Evolutionary conservation across 2,888 invertebrate species (phyloP).

Genomic region (Melinopterus prodromus): DNA sequence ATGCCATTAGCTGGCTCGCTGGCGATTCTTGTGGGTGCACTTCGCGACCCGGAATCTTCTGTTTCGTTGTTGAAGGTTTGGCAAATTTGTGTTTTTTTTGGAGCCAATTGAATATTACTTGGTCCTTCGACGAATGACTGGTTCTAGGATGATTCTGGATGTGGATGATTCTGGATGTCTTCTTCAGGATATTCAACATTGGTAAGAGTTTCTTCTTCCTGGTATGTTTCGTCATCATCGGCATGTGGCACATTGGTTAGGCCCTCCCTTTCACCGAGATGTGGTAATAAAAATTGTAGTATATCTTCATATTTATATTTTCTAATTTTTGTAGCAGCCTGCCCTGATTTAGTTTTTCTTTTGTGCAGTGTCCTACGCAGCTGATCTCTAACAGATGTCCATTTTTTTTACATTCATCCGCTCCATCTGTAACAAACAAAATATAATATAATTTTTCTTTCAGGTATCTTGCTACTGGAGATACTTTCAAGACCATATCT

Average conservation of each 20-base stretch:
- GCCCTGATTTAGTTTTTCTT: slow-evolving; percentile 45
- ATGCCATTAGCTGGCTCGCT: too few relatives aligned
- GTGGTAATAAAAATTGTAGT: slow-evolving; percentile 45
- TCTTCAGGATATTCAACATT: too few relatives aligned
- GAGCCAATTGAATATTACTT: too few relatives aligned
- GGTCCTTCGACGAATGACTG: too few relatives aligned
- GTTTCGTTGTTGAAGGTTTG: too few relatives aligned
- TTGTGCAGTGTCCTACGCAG: slow-evolving; percentile 42
- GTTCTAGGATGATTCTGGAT: too few relatives aligned
- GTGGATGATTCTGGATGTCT: too few relatives aligned
- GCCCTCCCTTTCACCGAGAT: slow-evolving; percentile 42
- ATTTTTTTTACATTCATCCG: slow-evolving; percentile 42
- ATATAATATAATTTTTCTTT: slow-evolving; percentile 38
- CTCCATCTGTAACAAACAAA: slow-evolving; percentile 31
- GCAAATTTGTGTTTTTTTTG: too few relatives aligned
- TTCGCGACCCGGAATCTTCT: too few relatives aligned
- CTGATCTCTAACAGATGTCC: slow-evolving; percentile 40
- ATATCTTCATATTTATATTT: slow-evolving; percentile 45
- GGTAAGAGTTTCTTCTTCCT: too few relatives aligned
- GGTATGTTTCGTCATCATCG: too few relatives aligned
- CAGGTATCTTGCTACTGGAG: slow-evolving; percentile 46
- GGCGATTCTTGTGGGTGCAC: too few relatives aligned
- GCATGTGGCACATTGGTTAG: slow-evolving; percentile 40
- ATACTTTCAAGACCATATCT: slow-evolving; percentile 43
- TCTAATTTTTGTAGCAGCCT: slow-evolving; percentile 38